These are phyloP conservation scores for Noctua comes DNA, from an alignment of 2,888 invertebrate species.

Conservation along the genomic window DNA sequence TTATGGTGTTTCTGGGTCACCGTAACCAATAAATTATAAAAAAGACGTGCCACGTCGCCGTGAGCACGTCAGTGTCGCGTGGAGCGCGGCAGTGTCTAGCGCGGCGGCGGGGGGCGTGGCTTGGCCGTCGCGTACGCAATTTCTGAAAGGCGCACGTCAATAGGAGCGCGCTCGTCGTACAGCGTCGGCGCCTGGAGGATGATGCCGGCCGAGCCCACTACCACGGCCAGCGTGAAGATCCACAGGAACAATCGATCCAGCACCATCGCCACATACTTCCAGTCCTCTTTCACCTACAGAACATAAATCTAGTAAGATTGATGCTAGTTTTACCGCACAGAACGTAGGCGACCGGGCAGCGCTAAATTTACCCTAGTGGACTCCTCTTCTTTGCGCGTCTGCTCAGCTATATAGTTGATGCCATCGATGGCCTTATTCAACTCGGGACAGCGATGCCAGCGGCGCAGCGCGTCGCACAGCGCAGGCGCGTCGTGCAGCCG, in stretches of 20 bases:
- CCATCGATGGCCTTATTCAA: conserved; percentile 98
- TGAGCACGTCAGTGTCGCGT: conserved; percentile 74
- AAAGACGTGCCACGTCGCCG: conserved; percentile 50
- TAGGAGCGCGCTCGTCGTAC: conserved; percentile 97
- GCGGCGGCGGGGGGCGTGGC: conserved; percentile 91
- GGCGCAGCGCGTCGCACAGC: conserved; percentile 92
- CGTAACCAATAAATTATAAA: conserved; percentile 68
- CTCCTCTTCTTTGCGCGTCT: conserved; percentile 97
- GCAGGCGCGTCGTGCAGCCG: conserved; percentile 88
- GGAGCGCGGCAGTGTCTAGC: conserved; percentile 88
- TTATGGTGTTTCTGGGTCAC: conserved; percentile 59
- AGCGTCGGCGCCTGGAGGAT: conserved; percentile 98
- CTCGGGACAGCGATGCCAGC: conserved; percentile 97
- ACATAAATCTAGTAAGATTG: conserved; percentile 78
- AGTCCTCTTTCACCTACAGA: conserved; percentile 97
- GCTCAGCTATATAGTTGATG: conserved; percentile 97
- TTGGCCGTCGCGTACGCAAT: conserved; percentile 97
- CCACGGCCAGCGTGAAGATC: conserved; percentile 98
- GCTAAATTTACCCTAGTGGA: conserved; percentile 94
- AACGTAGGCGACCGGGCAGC: background rate
- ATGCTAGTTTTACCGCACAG: background rate
- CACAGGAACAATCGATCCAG: conserved; percentile 98
- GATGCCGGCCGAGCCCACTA: conserved; percentile 98
- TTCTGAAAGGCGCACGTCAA: conserved; percentile 96
- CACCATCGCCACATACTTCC: conserved; percentile 99